Base-by-base conservation (phyloP, 2,113 vertebrate genomes). In the Merops nubicus region DNA sequence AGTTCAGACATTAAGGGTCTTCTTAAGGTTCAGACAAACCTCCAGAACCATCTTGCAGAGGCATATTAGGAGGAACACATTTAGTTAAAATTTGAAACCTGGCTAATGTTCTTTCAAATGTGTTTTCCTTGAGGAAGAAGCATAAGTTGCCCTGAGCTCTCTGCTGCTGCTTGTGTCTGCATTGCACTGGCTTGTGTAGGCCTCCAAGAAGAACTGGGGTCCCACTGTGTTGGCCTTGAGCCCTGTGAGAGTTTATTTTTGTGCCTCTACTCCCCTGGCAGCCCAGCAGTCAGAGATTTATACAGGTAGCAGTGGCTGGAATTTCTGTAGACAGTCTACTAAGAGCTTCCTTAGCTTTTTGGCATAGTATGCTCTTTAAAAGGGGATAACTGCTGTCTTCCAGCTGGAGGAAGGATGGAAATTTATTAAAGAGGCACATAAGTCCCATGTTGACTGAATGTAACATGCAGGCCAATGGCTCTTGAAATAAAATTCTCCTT, bases 221-320 rank as follows among this genome's bases (percentile, higher is more conserved):
- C 36, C n/a, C 5, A 5, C 16, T 42, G 28, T 36, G 48, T 47
- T 5, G 2, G 17, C 20, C 29, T 70, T 0, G 0, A 76, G 19
- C 9, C 12, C 34, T 12, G 2, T 28, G 42, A 80, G 50, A 47
- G 23, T 15, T 50, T 47, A 4, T 11, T n/a, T n/a, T n/a, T n/a
- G 48, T 10, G 47, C 3, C 8, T 74, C 48, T 43, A 34, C 42
- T 12, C 78, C 51, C 33, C 42, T n/a, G 29, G 43, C 29, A 92
- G 59, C 19, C 47, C 31, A 19, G 34, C 17, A 67, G 34, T 36
- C 36, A 69, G 73, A 68, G 23, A 38, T 51, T 15, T 67, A 9
- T 25, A 25, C 22, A 31, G 34, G 43, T 14, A 80, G 9, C 17
- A 67, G 4, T 34, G n/a, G 38, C 47, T 6, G 0, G 26, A 81